Base-by-base conservation (phyloP, 2,888 invertebrate species). In the Spisula subtruncata region DNA sequence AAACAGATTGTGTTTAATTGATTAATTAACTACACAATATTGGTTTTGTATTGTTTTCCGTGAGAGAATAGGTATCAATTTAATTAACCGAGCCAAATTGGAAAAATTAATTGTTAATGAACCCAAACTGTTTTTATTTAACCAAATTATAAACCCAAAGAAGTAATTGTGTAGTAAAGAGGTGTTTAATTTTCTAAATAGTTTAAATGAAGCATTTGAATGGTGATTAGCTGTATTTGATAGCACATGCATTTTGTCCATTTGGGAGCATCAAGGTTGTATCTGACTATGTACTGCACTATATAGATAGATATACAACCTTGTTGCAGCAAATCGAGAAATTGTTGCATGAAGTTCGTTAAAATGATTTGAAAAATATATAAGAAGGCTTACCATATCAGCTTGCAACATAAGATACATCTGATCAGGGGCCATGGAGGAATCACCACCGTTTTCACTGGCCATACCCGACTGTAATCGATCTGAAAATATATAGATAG, bases 381-480 rank as follows among this genome's bases (percentile, higher is more conserved):
- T 48, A 48, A 8, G 48, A 51, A 51, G 41, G 51, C 93, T 87
- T 94, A 95, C 95, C 95, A 95, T 95, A 94, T 95, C 95, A 86
- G 94, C 93, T 84, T 95, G 94, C 16, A 95, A 88, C 92, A 94
- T 93, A 35, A 94, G 93, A 88, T 94, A 94, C 94, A 95, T 94
- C 90, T 95, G 94, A 88, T 95, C 94, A 29, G 94, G 90, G 60
- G 93, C 93, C 93, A 94, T 92, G 71, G 60, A 83, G 56, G 90
- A 83, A 81, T 94, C 91, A 81, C 92, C 94, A 29, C 90, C 87
- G 86, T 92, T 91, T 75, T 75, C 75, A 90, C 93, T 93, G 41
- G 92, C 89, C 85, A 93, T 93, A 66, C 92, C 93, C 54, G 93
- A 92, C 88, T 93, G 94, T 91, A 95, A 90, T 92, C 94, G 94